Evolutionary conservation across 1,140 invertebrate genomes (phyloP), one percentile per base, ranked within the genome.

Genomic region (Anagrus nilaparvatae): DNA sequence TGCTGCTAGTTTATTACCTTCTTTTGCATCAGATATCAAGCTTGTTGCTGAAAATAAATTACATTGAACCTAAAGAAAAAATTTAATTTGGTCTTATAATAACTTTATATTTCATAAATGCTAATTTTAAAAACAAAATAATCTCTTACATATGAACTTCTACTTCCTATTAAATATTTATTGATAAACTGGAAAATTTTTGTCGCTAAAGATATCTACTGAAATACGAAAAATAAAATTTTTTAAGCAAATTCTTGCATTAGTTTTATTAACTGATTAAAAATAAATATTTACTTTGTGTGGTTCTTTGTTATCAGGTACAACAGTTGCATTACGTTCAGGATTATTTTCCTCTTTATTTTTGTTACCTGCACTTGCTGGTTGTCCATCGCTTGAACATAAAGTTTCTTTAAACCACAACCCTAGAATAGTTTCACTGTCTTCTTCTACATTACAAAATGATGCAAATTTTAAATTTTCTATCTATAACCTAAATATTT

Each of bases 361-460:
- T 44, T 84, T 79, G 25, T 71, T 71, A 1, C 69, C 71, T 5
- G 54, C 51, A 35, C 56, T 63, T n/a, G 61, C 56, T 5, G 65
- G 54, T 14, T 59, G 56, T 47, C 67, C 55, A 48, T 85, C 83
- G 0, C 81, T 79, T 10, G 85, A 85, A 14, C 82, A 82, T 9
- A 92, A 61, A 0, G 87, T 90, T 60, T 91, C 87, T 59, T 92
- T 88, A 67, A 94, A 90, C 87, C 88, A 93, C 39, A 88, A 74
- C 0, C 88, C 88, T 53, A 94, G 73, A 44, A 94, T 79, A 2
- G 87, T 87, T 63, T 93, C 90, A 64, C 86, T 90, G 65, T 89
- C 87, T 67, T 87, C 85, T 49, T 67, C 63, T 63, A 58, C n/a
- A n/a, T n/a, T n/a, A n/a, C n/a, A n/a, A n/a, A n/a, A n/a, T 37